phyloP scores from a whole-genome alignment of 2,113 vertebrate species.

The Chauna torquata region DNA sequence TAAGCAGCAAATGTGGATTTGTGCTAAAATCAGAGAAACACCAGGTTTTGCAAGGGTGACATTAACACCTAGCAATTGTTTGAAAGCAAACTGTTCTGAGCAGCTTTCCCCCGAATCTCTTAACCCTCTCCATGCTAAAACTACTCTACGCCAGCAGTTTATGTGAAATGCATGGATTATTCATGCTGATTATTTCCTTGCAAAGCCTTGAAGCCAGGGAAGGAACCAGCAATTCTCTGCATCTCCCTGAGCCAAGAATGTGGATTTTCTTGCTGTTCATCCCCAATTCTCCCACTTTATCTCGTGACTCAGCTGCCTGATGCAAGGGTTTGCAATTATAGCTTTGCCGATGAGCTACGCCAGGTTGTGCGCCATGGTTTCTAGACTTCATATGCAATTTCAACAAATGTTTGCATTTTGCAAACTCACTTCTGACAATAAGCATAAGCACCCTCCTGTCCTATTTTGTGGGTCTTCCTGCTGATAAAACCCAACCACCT shows the following conservation, averaged over 20 bases:
- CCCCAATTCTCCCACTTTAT: conserved; percentile 21
- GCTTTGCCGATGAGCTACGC: neutral
- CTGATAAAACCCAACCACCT: neutral
- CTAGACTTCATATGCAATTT: neutral
- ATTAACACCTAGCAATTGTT: neutral
- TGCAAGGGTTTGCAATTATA: conserved; percentile 18
- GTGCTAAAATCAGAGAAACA: neutral
- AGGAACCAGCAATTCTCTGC: neutral
- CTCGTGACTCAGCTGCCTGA: conserved; percentile 46
- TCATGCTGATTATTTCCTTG: conserved; percentile 3
- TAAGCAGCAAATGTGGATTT: conserved; percentile 8
- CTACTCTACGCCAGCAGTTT: neutral
- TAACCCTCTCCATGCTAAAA: neutral
- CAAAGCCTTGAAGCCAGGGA: conserved; percentile 9
- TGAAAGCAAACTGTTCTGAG: neutral
- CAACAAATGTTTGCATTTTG: neutral
- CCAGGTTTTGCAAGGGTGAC: neutral
- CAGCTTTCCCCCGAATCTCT: conserved; percentile 2
- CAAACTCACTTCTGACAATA: neutral
- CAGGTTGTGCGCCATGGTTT: neutral
- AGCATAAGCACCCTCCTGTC: neutral
- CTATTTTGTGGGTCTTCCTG: neutral
- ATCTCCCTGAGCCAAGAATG: conserved; percentile 17
- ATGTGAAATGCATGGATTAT: neutral
- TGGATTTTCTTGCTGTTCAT: conserved; percentile 53